Conservation (phyloP, 2,113 vertebrate species). For the Clarias macrocephalus region DNA sequence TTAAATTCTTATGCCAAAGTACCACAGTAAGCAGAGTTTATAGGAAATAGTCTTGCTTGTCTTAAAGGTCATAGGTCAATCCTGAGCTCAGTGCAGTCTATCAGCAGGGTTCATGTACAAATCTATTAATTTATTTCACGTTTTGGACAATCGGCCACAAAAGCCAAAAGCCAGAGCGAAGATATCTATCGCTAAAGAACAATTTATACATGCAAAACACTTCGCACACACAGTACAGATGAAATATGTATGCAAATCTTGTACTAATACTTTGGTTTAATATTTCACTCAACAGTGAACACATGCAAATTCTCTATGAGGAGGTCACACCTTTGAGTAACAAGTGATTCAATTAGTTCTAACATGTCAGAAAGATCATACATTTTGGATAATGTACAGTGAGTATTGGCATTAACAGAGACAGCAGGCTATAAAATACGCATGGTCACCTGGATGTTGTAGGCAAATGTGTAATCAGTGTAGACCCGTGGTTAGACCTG, state of each 20-base stretch:
- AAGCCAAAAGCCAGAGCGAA: background rate
- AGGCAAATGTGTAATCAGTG: background rate
- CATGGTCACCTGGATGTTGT: background rate
- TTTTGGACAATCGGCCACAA: background rate
- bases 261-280: slow-evolving; percentile 22
- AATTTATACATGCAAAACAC: slow-evolving; percentile 34
- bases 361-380: background rate
- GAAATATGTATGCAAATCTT: slow-evolving; percentile 41
- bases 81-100: background rate
- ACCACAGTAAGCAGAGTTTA: background rate
- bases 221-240: slow-evolving; percentile 4
- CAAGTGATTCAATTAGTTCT: background rate
- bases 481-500: background rate
- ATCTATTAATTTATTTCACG: background rate
- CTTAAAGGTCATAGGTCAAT: background rate
- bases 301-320: slow-evolving; percentile 31
- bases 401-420: background rate
- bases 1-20: too few species aligned
- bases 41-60: background rate
- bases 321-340: background rate
- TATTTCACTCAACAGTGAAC: slow-evolving; percentile 21
- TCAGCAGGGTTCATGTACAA: background rate
- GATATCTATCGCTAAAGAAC: background rate
- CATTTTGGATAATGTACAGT: background rate
- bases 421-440: background rate